These are phyloP conservation scores for Suncus etruscus DNA, from an alignment of 2,113 vertebrate species.

Conservation along the genomic window DNA sequence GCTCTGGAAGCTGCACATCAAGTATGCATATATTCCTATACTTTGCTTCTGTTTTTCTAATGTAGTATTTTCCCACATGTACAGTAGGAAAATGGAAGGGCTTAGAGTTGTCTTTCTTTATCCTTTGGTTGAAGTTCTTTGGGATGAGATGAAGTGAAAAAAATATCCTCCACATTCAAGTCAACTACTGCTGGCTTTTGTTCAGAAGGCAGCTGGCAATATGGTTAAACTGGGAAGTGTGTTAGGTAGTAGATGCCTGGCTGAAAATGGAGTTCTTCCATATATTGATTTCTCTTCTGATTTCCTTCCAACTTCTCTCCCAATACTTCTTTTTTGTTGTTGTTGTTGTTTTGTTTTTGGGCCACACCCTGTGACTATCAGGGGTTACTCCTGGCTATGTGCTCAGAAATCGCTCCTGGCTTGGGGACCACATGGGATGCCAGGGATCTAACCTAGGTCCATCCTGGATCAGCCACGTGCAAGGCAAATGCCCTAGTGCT, in stretches of 20 bases:
- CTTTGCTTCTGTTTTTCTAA: neutral
- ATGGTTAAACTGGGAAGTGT: neutral
- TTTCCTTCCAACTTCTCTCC: neutral
- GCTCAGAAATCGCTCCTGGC: too few species aligned
- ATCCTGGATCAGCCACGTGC: too few species aligned
- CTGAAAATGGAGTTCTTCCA: neutral
- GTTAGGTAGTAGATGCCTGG: too few species aligned
- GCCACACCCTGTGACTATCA: too few species aligned
- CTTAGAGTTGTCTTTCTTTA: neutral
- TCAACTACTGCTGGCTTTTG: neutral
- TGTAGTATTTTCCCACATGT: neutral
- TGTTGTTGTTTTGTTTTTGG: too few species aligned
- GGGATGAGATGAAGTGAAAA: neutral
- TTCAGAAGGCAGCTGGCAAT: conserved; percentile 5
- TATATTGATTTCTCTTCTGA: neutral
- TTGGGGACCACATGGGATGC: too few species aligned
- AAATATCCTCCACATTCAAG: neutral
- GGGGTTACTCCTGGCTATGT: too few species aligned
- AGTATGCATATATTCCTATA: neutral
- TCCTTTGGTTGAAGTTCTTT: neutral
- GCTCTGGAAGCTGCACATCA: neutral
- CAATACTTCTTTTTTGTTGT: too few species aligned
- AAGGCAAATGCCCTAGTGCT: too few species aligned
- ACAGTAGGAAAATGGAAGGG: conserved; percentile 2
- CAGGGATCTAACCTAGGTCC: too few species aligned